Conservation (phyloP, 1,140 invertebrate genomes). For the Laupala kohalensis region DNA sequence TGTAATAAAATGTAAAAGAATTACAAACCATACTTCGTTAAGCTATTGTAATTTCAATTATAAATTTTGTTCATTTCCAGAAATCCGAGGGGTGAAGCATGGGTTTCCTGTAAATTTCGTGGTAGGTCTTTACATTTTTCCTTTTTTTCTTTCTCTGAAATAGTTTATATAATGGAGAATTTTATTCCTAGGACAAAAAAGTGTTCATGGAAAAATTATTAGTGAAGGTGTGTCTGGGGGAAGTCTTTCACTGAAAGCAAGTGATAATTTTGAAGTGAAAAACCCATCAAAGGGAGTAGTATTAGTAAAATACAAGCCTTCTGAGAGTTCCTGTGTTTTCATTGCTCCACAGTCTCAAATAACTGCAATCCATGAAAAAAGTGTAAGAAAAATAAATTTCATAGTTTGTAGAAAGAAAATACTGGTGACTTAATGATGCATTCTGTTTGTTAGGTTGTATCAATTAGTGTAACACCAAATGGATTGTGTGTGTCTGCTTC, state of each 20-base stretch:
- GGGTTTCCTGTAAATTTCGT: slow-evolving; percentile 31
- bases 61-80: slow-evolving; percentile 12
- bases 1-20: too few species aligned
- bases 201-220: slow-evolving; percentile 29
- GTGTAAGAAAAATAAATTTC: slow-evolving; percentile 10
- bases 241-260: slow-evolving; percentile 19
- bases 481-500: slow-evolving; percentile 46
- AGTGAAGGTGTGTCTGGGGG: slow-evolving; percentile 25
- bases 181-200: slow-evolving; percentile 21
- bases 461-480: slow-evolving; percentile 39
- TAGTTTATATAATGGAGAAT: background rate
- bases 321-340: slow-evolving; percentile 30
- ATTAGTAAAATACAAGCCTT: slow-evolving; percentile 28
- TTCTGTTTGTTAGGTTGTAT: slow-evolving; percentile 28
- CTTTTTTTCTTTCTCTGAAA: background rate
- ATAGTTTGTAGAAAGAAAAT: background rate
- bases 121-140: background rate
- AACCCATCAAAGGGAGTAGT: slow-evolving; percentile 26
- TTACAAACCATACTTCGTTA: too few species aligned
- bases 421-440: background rate
- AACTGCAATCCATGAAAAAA: slow-evolving; percentile 29
- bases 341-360: slow-evolving; percentile 29
- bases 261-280: slow-evolving; percentile 27
- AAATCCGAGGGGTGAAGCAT: slow-evolving; percentile 21
- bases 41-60: too few species aligned